phyloP scores from a whole-genome alignment of 1,140 invertebrate species.

The Drosophila nigromelanica region DNA sequence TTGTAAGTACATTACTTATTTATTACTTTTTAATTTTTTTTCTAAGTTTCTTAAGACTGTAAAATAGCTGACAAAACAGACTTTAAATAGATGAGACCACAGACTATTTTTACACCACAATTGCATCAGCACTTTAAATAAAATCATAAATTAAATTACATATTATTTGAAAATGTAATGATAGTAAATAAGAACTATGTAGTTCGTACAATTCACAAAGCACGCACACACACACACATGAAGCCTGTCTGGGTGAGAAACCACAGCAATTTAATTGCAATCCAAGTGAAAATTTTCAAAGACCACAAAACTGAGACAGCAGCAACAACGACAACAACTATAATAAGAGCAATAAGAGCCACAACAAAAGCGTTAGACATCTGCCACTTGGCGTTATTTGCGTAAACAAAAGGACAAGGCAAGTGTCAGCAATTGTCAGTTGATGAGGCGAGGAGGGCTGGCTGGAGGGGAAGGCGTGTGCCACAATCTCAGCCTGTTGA shows the following conservation, averaged over 20 bases:
- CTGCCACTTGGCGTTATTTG: conserved; percentile 47
- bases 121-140: too few species aligned
- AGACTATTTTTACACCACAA: too few species aligned
- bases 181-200: not conserved
- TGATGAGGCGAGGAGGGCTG: not conserved
- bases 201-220: not conserved
- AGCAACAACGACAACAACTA: conserved; percentile 4
- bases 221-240: not conserved
- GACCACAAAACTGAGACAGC: conserved; percentile 44
- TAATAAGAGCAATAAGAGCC: conserved; percentile 4
- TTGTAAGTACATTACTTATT: too few species aligned
- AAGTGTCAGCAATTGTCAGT: conserved; percentile 30
- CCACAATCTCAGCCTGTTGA: conserved; percentile 24
- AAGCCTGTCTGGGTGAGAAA: not conserved
- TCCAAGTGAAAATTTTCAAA: conserved; percentile 34
- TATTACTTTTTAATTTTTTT: too few species aligned
- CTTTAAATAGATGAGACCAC: too few species aligned
- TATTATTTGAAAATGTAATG: not conserved
- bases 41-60: too few species aligned
- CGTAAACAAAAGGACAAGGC: conserved; percentile 47
- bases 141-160: not conserved
- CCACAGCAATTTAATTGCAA: conserved; percentile 39
- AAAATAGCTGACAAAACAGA: too few species aligned
- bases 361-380: conserved; percentile 27
- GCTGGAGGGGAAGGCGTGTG: not conserved